Evolutionary conservation across 2,888 invertebrate species (phyloP).

Genomic region (Danaus chrysippus): DNA sequence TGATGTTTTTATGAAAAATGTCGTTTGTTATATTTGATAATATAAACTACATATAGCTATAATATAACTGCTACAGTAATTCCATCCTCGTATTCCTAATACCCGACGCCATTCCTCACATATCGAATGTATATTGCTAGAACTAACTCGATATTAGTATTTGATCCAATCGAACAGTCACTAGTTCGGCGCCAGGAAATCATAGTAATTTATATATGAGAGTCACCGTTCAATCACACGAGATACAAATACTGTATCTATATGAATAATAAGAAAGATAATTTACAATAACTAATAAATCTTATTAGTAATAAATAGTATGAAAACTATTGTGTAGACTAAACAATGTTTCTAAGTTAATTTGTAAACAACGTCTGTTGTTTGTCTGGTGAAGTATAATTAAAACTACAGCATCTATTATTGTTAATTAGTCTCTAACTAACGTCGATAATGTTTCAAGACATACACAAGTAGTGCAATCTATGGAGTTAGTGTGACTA

Average conservation of each 20-base stretch:
- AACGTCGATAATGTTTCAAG: no score
- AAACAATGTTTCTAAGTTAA: not conserved
- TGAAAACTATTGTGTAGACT: not conserved
- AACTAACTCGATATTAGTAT: slow-evolving; percentile 18
- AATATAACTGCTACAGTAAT: no score
- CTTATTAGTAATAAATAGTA: not conserved
- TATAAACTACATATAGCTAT: no score
- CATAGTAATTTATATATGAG: slow-evolving; percentile 21
- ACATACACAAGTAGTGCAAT: no score
- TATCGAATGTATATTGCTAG: slow-evolving; percentile 12
- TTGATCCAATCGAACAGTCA: slow-evolving; percentile 20
- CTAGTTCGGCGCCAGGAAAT: slow-evolving; percentile 23
- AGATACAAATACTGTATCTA: not conserved
- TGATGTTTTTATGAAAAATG: no score
- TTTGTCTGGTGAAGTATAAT: not conserved
- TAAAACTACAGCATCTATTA: no score
- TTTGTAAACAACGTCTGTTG: not conserved
- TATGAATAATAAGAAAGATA: no score
- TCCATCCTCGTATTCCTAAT: no score
- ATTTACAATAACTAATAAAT: no score
- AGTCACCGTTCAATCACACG: slow-evolving; percentile 18
- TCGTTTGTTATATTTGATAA: no score
- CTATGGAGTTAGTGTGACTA: no score
- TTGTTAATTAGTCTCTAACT: no score
- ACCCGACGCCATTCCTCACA: not conserved